Base-by-base conservation (phyloP, 2,113 vertebrate species). In the Perca schrenkii region DNA sequence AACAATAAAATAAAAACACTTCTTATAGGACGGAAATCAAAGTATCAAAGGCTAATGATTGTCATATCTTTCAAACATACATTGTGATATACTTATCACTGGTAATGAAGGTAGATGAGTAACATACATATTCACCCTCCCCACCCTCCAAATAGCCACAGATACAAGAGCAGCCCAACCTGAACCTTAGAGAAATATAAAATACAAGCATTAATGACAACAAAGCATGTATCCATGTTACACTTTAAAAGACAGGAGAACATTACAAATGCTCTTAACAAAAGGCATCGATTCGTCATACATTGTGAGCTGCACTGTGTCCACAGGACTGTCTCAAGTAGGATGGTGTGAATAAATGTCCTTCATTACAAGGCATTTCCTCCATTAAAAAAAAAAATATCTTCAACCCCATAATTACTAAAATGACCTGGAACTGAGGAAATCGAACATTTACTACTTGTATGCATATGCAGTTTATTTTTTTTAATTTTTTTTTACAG, bases 41-140 rank as follows among this genome's bases (percentile, higher is more conserved):
- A 47, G 16, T 62, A 56, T 14, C 56, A 64, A 52, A 63, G 34
- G 22, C 46, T 15, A 34, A 86, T 70, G 80, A 87, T 84, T 88
- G 87, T 89, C 81, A 67, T 69, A 76, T 63, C 43, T 65, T 75
- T 69, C 47, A 61, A 53, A 83, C 72, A 74, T 53, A 73, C 15
- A 31, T 15, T 68, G 36, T 64, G 58, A 40, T 80, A 76, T 64
- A 67, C 80, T 73, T 50, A 89, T 72, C 69, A 80, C 65, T 77
- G 86, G 76, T 46, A 74, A 79, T 87, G 57, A 85, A 85, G 75
- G 46, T 81, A 73, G 50, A 74, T 76, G 80, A 81, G 47, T 16
- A 66, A 75, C 40, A 31, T 17, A 74, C 71, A 69, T 15, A 28
- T 66, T 80, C 68, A 69, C 36, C 40, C 40, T 43, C 8, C 10